Evolutionary conservation across 1,140 invertebrate genomes (phyloP).

Genomic region (Brachionus rotundiformis): DNA sequence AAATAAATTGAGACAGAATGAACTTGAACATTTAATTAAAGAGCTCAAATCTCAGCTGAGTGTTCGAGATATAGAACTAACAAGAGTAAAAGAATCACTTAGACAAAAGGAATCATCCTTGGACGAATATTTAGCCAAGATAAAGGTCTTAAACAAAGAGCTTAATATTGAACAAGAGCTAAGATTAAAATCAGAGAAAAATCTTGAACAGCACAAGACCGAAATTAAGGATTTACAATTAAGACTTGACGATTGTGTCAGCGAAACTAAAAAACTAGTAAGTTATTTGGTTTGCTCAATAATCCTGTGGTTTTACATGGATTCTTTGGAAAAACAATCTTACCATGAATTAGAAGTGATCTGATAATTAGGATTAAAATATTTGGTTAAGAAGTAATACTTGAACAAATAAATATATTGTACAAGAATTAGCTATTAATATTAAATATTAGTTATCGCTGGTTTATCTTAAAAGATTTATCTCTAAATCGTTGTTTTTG

Average conservation of each 20-base stretch:
- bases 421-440: not conserved
- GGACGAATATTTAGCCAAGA: slow-evolving; percentile 29
- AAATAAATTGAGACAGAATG: slow-evolving; percentile 12
- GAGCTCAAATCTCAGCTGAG: slow-evolving; percentile 1
- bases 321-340: not conserved
- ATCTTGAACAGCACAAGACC: slow-evolving; percentile 42
- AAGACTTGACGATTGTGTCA: slow-evolving; percentile 34
- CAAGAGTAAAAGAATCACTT: not conserved
- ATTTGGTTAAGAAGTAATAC: not conserved
- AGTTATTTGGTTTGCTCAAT: not conserved
- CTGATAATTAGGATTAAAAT: not conserved
- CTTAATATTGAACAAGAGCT: slow-evolving; percentile 13
- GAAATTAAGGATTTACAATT: slow-evolving; percentile 48
- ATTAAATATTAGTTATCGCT: not conserved
- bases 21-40: slow-evolving; percentile 24
- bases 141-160: slow-evolving; percentile 24
- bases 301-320: not conserved
- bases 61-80: slow-evolving; percentile 23
- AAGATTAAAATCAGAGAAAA: slow-evolving; percentile 27
- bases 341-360: not conserved
- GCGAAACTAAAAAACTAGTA: slow-evolving; percentile 47
- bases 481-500: not conserved
- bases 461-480: not conserved
- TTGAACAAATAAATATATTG: slow-evolving; percentile 8
- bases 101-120: slow-evolving; percentile 17